These are phyloP conservation scores for Dendrolimus punctatus DNA, from an alignment of 1,140 invertebrate species.

Conservation along the genomic window DNA sequence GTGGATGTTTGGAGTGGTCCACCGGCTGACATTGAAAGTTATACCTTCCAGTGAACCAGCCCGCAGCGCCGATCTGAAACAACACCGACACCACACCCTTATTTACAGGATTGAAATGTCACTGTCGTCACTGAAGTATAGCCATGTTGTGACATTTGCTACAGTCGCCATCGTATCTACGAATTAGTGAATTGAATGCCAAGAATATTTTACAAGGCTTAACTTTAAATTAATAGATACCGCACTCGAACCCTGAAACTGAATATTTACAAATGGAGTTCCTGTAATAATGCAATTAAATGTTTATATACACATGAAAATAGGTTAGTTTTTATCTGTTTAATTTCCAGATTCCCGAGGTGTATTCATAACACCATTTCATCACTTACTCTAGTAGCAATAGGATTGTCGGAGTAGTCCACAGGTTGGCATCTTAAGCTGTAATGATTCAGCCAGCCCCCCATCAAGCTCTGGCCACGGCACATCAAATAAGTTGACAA, in stretches of 20 bases:
- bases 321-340: constrained; percentile 28
- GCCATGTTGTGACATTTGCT: too few species aligned
- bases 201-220: neutral
- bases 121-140: neutral
- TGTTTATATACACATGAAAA: constrained; percentile 55
- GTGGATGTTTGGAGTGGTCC: constrained; percentile 91
- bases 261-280: constrained; percentile 22
- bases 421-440: constrained; percentile 93
- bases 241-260: constrained; percentile 17
- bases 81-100: constrained; percentile 68
- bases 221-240: constrained; percentile 14
- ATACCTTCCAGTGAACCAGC: constrained; percentile 93
- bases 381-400: constrained; percentile 85
- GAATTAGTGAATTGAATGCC: too few species aligned
- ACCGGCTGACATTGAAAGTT: constrained; percentile 96
- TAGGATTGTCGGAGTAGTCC: constrained; percentile 83
- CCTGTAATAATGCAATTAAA: constrained; percentile 35
- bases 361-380: constrained; percentile 14
- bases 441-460: constrained; percentile 84
- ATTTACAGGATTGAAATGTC: constrained; percentile 11
- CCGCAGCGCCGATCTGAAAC: constrained; percentile 88
- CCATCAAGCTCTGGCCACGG: constrained; percentile 72
- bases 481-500: constrained; percentile 20
- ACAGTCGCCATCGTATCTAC: too few species aligned
- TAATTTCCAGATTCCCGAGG: constrained; percentile 14